Percentiles rank a stretch among this genome's conserved stretches.
Evolutionary conservation across 2,888 invertebrate genomes (phyloP).

Genomic region (Nemotelus nigrinus): DNA sequence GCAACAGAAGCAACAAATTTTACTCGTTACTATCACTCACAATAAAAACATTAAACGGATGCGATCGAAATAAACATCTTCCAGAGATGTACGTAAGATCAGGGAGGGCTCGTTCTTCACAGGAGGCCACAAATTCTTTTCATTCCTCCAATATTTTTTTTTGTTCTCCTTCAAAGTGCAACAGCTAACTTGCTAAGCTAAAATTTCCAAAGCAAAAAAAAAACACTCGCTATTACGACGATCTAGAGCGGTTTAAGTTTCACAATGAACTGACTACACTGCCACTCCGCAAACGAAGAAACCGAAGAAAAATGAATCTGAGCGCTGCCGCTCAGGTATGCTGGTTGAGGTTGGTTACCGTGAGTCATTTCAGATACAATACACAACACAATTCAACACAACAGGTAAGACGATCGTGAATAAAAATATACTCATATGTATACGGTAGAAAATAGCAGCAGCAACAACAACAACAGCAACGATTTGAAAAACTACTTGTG

Average conservation of each 20-base stretch:
- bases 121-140: background rate
- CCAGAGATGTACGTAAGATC: no score
- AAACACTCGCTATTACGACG: constrained; percentile 31
- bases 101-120: no score
- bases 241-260: constrained; percentile 47
- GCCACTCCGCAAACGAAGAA: constrained; percentile 1
- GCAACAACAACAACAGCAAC: background rate
- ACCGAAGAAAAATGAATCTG: constrained; percentile 38
- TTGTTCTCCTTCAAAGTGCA: background rate
- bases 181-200: background rate
- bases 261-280: constrained; percentile 45
- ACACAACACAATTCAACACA: constrained; percentile 7
- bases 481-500: background rate
- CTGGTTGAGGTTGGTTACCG: constrained; percentile 1
- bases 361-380: constrained; percentile 39
- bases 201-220: constrained; percentile 21
- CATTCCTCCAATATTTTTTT: constrained; percentile 19
- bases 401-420: constrained; percentile 41
- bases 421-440: background rate
- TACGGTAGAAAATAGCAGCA: background rate
- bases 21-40: background rate
- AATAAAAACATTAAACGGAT: constrained; percentile 18
- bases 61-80: background rate
- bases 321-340: constrained; percentile 2
- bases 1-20: background rate